Base-by-base conservation (phyloP, 1,140 invertebrate genomes). In the Kradibia gibbosae region DNA sequence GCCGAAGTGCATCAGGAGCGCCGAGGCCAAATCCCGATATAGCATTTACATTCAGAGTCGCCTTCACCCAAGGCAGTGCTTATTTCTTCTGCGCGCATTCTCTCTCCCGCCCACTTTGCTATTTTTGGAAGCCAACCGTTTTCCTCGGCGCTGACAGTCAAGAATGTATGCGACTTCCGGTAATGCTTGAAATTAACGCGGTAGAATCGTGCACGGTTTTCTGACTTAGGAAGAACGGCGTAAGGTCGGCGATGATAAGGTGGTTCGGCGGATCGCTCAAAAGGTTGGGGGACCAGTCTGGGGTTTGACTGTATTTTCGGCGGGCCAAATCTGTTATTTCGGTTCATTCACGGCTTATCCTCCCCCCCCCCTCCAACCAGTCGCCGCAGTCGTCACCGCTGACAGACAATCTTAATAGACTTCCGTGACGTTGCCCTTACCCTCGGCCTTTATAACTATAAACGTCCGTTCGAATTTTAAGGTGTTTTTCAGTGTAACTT, bases 91-190 rank as follows among this genome's bases (percentile, higher is more conserved):
- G 22, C 4, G 25, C 13, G 25, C n/a, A 17, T 50, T 5, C 15
- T 57, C 34, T 36, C 17, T 15, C n/a, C 3, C 75, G 8, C 50
- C 34, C 31, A 15, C 10, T n/a, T 70, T 50, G 3, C 65, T 82
- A 81, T 82, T 82, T 82, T 81, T 75, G 72, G 79, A 81, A 34
- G 11, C 74, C 25, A 81, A 81, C 79, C 79, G 79, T 81, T 81
- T 81, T 75, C 60, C 45, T 75, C 73, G 65, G 67, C 28, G 62
- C 4, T 72, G 48, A 8, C 42, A 31, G 25, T 22, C 42, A 20
- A 34, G 48, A 50, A 45, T 36, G 72, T 81, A 81, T 81, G 62
- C 80, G 73, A 73, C 80, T 81, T 81, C 80, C 80, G 80, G 62
- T 45, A 42, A 36, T 34, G 57, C 78, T n/a, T 79, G 50, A 72